Conservation (phyloP, 2,797 vertebrate species). For the Xenops minutus region DNA sequence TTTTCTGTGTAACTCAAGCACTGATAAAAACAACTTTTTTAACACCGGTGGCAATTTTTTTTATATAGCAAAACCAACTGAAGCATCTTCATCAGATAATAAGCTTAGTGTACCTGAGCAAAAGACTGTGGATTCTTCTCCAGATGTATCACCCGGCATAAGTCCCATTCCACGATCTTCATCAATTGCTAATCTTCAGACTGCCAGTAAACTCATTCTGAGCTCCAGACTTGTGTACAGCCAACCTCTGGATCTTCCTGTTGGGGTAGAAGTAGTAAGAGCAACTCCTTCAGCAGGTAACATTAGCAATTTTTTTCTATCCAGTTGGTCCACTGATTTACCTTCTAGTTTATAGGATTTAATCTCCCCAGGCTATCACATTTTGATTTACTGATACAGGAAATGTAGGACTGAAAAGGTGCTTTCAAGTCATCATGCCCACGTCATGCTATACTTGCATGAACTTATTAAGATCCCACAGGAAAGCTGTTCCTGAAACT, state of each 20-base stretch:
- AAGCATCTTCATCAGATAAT: conserved; percentile 79
- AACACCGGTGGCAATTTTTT: background rate
- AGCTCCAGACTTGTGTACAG: conserved; percentile 95
- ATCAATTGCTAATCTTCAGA: conserved; percentile 97
- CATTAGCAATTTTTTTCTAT: background rate
- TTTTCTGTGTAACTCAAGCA: background rate
- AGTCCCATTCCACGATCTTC: conserved; percentile 90
- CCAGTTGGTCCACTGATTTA: background rate
- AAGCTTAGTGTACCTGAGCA: conserved; percentile 86
- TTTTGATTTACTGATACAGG: background rate
- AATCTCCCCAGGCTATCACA: background rate
- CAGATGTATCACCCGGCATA: conserved; percentile 82
- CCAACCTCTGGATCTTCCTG: conserved; percentile 88
- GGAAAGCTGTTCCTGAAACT: background rate
- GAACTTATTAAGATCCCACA: background rate
- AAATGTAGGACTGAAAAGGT: background rate
- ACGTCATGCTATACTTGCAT: background rate
- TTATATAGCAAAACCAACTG: conserved; percentile 78
- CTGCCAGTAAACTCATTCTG: conserved; percentile 96
- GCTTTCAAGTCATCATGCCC: background rate
- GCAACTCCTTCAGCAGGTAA: conserved; percentile 97
- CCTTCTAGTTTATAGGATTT: background rate
- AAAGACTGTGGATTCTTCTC: conserved; percentile 83
- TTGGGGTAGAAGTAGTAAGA: conserved; percentile 91
- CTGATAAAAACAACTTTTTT: background rate